Evolutionary conservation across 2,797 vertebrate species (phyloP).

Genomic region (Scolopax rusticola): DNA sequence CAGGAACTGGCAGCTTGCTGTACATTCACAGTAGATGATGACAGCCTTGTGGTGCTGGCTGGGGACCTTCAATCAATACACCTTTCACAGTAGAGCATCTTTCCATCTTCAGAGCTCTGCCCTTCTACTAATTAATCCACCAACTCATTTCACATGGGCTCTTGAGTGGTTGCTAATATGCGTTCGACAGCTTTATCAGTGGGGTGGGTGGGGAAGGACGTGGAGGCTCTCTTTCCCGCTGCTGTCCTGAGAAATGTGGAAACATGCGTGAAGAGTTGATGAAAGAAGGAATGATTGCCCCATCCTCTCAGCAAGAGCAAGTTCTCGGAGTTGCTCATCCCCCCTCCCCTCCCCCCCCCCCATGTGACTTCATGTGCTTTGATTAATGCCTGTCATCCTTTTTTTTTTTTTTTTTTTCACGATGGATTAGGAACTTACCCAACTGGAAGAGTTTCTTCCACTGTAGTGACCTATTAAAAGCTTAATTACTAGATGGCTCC

Average conservation of each 20-base stretch:
- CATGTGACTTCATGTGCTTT: constrained; percentile 52
- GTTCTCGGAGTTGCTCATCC: constrained; percentile 36
- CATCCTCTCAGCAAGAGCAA: constrained; percentile 51
- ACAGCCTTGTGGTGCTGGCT: not conserved
- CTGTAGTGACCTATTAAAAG: constrained; percentile 73
- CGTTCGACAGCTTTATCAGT: constrained; percentile 53
- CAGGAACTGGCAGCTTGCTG: not conserved
- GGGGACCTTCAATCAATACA: constrained; percentile 13
- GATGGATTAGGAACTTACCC: constrained; percentile 73
- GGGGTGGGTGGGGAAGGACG: constrained; percentile 51
- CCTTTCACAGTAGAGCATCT: constrained; percentile 15
- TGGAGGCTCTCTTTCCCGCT: constrained; percentile 20
- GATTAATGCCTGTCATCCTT: constrained; percentile 60
- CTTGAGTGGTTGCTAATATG: constrained; percentile 24
- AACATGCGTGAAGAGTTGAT: constrained; percentile 55
- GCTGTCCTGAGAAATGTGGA: constrained; percentile 58
- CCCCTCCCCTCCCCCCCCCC: fast-evolving
- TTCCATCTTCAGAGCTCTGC: constrained; percentile 63
- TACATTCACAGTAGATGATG: not conserved
- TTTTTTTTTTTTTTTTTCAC: constrained; percentile 5
- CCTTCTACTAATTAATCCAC: constrained; percentile 73
- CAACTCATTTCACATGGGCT: constrained; percentile 70
- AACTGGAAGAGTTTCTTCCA: constrained; percentile 75
- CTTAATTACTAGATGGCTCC: constrained; percentile 65
- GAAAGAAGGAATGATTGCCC: constrained; percentile 64